Conservation (phyloP, 2,797 vertebrate species). For the Pipistrellus kuhlii region DNA sequence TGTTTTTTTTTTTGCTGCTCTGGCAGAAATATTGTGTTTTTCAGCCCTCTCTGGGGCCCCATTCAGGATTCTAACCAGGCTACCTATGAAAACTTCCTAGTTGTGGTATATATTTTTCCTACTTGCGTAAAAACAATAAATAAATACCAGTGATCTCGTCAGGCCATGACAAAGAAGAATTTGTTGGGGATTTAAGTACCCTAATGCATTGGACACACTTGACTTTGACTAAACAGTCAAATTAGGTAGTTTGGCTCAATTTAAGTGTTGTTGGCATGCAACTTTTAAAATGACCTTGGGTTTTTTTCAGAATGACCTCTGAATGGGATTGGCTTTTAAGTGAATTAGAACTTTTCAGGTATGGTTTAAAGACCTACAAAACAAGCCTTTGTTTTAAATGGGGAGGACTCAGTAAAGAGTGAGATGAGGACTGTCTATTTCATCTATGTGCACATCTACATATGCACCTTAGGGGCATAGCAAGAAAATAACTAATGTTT, state of each 20-base stretch:
- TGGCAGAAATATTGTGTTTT: slow-evolving; percentile 51
- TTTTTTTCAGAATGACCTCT: slow-evolving; percentile 14
- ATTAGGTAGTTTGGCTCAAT: slow-evolving; percentile 37
- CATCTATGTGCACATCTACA: background rate
- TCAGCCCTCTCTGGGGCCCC: background rate
- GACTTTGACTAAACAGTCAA: slow-evolving; percentile 42
- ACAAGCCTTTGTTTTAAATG: slow-evolving; percentile 55
- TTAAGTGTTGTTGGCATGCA: background rate
- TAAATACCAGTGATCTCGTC: slow-evolving; percentile 45
- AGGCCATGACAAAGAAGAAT: slow-evolving; percentile 48
- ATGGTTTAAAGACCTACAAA: slow-evolving; percentile 44
- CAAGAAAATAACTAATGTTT: background rate
- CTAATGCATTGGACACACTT: background rate
- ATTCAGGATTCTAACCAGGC: slow-evolving; percentile 23
- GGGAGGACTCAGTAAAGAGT: background rate
- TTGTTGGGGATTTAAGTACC: slow-evolving; percentile 39
- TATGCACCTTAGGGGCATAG: background rate
- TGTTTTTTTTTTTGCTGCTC: background rate
- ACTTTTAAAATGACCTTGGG: background rate
- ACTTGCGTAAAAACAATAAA: slow-evolving; percentile 62
- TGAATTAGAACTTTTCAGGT: slow-evolving; percentile 47
- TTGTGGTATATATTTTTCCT: slow-evolving; percentile 21
- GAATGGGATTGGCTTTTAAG: background rate
- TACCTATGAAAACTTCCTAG: slow-evolving; percentile 42
- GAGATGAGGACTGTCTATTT: background rate